Evolutionary conservation across 2,113 vertebrate genomes (phyloP), one percentile per base, ranked within the genome.

Genomic region (Setophaga kirtlandii): DNA sequence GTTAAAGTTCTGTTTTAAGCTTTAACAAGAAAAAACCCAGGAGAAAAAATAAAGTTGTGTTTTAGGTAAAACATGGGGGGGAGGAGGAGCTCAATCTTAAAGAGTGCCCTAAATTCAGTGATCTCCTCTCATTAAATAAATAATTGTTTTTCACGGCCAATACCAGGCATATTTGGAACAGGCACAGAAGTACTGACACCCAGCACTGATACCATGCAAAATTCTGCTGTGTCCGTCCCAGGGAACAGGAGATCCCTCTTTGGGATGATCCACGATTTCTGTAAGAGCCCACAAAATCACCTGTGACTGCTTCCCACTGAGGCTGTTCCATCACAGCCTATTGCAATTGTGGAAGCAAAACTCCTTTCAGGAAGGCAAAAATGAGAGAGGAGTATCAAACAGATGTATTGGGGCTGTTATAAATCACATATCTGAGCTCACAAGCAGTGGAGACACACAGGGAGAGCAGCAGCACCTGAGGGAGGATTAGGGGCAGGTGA

Each of bases 381-480:
- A 28, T 9, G 31, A 58, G 39, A 77, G 6, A 25, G 1, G 20
- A 63, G 6, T 4, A 33, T 16, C 58, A 35, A 39, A 23, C 14
- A 56, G 63, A 44, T 35, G 52, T 33, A 42, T 3, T 5, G 7
- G 42, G 25, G 56, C 9, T 65, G 46, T 52, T 31, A 1, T 4
- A 39, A 59, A 42, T 41, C 21, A 55, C 8, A 0, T 3, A 22
- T 44, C 70, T 21, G 53, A 91, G 71, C 24, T 74, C 35, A 30
- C 33, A 41, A 62, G 56, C 31, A 85, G 56, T 1, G 1, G 47
- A 89, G 76, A 44, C 12, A 4, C 55, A 27, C 56, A 4, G 1
- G 31, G n/a, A 74, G 37, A 68, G 80, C 33, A 41, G 42, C 0
- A 0, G 28, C 5, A 52, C 55, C 27, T 0, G 0, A 39, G 33